Percentiles rank a stretch among this genome's conserved stretches.
Evolutionary conservation across 2,113 vertebrate genomes (phyloP).

Genomic region (Cynopterus brachyotis): DNA sequence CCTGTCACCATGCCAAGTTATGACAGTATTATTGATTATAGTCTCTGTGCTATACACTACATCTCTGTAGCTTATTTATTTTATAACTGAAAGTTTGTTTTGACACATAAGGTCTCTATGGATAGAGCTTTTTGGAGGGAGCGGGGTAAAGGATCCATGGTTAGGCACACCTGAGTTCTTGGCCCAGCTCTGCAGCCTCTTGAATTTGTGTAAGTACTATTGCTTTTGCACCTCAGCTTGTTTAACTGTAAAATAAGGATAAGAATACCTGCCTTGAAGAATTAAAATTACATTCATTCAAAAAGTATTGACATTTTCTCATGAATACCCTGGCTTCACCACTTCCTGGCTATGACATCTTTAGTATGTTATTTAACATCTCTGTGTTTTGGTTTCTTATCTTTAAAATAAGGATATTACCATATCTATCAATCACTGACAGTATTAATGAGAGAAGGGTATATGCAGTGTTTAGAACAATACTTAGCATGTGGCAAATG

Average conservation of each 20-base stretch:
- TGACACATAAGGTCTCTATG: not conserved
- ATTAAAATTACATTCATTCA: not conserved
- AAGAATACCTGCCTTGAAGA: not conserved
- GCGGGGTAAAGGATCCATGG: not conserved
- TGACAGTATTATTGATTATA: not conserved
- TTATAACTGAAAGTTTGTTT: not conserved
- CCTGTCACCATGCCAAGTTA: not conserved
- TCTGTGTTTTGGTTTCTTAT: not conserved
- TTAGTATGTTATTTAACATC: not conserved
- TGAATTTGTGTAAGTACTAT: not conserved
- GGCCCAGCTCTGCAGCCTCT: not conserved
- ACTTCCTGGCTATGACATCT: not conserved
- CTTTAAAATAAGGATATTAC: not conserved
- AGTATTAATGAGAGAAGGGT: not conserved
- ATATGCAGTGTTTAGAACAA: not conserved
- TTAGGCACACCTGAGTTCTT: not conserved
- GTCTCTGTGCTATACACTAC: not conserved
- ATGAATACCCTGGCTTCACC: not conserved
- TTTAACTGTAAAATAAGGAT: not conserved
- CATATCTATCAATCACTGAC: not conserved
- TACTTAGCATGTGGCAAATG: not conserved
- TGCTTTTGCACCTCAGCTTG: not conserved
- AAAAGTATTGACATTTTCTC: not conserved
- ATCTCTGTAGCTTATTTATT: not conserved
- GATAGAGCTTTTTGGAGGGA: not conserved